A percentile compares a stretch with the other conserved stretches of the same genome.
phyloP scores from a whole-genome alignment of 1,140 invertebrate species.

The Orchestia grillus region DNA sequence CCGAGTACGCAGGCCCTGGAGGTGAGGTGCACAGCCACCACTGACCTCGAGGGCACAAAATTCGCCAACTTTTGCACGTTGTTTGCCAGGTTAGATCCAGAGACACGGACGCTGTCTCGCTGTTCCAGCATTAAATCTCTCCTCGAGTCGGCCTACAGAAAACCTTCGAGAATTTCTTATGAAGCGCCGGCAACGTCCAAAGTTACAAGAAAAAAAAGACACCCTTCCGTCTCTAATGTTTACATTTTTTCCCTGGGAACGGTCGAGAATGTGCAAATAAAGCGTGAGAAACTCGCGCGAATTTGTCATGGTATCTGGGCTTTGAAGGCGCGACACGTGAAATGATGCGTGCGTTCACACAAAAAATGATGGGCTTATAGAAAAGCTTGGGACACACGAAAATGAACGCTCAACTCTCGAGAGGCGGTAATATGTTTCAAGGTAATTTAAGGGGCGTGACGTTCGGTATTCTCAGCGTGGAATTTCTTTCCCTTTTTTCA shows the following conservation, averaged over 20 bases:
- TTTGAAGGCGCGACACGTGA: not conserved
- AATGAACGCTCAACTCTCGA: not conserved
- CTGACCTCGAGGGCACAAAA: not conserved
- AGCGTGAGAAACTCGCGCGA: not conserved
- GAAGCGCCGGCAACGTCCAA: not conserved
- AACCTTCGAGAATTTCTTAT: slow-evolving; percentile 9
- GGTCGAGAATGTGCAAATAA: not conserved
- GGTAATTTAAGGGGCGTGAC: not conserved
- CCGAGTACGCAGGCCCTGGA: not conserved
- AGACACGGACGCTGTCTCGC: not conserved
- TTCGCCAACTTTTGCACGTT: not conserved
- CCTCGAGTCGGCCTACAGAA: slow-evolving; percentile 4
- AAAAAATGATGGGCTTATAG: not conserved
- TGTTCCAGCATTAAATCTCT: slow-evolving; percentile 8
- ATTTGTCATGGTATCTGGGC: not conserved
- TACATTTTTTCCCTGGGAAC: not conserved
- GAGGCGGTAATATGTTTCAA: not conserved
- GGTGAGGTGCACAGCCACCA: not conserved
- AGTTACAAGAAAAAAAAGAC: not conserved
- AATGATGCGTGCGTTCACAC: not conserved
- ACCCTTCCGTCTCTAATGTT: not conserved
- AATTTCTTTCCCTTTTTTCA: not conserved
- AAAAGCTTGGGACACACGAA: not conserved
- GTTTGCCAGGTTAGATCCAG: not conserved
- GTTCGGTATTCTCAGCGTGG: not conserved